Conservation (phyloP, 1,140 invertebrate species). For the Drosophila sechellia region DNA sequence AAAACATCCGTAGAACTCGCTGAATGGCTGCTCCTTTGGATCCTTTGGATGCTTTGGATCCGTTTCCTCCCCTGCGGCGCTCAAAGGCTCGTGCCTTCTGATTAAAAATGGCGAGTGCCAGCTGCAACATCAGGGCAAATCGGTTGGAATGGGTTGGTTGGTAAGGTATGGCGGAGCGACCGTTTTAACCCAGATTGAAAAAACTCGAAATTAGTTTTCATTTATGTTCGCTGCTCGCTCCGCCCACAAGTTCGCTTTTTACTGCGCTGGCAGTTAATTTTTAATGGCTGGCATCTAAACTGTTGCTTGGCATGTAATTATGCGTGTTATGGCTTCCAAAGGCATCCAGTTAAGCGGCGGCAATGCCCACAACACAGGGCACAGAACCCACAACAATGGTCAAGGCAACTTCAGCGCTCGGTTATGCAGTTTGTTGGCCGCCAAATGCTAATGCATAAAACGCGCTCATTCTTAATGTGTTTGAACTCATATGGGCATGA, state of each 20-base stretch:
- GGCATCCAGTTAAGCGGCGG: conserved; percentile 22
- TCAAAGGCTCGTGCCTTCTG: conserved; percentile 70
- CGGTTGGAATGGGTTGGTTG: conserved; percentile 4
- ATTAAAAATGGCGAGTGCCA: conserved; percentile 70
- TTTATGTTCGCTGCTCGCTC: conserved; percentile 56
- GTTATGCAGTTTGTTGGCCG: conserved; percentile 55
- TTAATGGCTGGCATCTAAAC: conserved; percentile 73
- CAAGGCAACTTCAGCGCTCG: conserved; percentile 40
- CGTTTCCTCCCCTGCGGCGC: conserved; percentile 22
- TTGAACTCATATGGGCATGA: background rate
- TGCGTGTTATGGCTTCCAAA: conserved; percentile 65
- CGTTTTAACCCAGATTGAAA: conserved; percentile 82
- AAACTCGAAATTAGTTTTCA: conserved; percentile 81
- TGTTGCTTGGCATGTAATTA: conserved; percentile 78
- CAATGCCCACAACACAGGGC: conserved; percentile 10
- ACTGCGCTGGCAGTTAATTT: conserved; percentile 74
- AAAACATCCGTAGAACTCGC: conserved; percentile 1
- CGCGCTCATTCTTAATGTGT: conserved; percentile 19
- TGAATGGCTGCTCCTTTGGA: conserved; percentile 53
- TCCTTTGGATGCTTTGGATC: conserved; percentile 48
- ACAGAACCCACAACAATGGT: conserved; percentile 37
- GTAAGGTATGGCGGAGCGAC: conserved; percentile 36
- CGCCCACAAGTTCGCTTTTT: conserved; percentile 39
- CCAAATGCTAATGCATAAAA: conserved; percentile 67
- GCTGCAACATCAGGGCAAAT: conserved; percentile 23